phyloP scores from a whole-genome alignment of 37 sponge, comb jelly and placozoan genomes.

The Bolinopsis microptera region DNA sequence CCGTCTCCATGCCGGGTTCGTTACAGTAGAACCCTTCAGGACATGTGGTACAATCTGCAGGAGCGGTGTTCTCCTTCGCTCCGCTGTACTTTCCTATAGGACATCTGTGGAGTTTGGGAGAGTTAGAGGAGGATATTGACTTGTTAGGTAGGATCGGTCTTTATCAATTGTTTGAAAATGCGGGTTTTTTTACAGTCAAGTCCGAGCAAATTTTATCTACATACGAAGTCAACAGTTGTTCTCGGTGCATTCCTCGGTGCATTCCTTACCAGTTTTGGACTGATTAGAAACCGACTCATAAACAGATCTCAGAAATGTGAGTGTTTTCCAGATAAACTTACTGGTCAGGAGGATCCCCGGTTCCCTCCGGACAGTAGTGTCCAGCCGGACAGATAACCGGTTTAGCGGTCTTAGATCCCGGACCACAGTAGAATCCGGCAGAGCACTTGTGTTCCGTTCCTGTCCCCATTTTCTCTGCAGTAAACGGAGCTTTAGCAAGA shows the following conservation, averaged over 20 bases:
- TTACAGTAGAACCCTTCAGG: conserved; percentile 22
- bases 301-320: too few species aligned
- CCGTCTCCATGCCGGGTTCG: conserved; percentile 35
- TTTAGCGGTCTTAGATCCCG: conserved; percentile 57
- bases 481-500: too few species aligned
- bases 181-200: too few species aligned
- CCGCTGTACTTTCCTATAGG: conserved; percentile 32
- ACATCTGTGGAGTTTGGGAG: conserved; percentile 19
- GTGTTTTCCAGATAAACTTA: too few species aligned
- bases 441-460: conserved; percentile 36
- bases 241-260: too few species aligned
- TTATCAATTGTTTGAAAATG: too few species aligned
- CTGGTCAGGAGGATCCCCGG: neutral
- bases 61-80: neutral
- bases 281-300: too few species aligned
- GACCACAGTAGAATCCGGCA: conserved; percentile 65
- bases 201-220: too few species aligned
- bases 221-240: too few species aligned
- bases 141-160: too few species aligned
- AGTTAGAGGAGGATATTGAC: too few species aligned
- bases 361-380: conserved; percentile 68
- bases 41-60: neutral
- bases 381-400: conserved; percentile 52
- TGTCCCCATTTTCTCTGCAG: neutral
- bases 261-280: too few species aligned